Evolutionary conservation across 2,797 vertebrate species (phyloP).

Genomic region (Syndactyla subalaris): DNA sequence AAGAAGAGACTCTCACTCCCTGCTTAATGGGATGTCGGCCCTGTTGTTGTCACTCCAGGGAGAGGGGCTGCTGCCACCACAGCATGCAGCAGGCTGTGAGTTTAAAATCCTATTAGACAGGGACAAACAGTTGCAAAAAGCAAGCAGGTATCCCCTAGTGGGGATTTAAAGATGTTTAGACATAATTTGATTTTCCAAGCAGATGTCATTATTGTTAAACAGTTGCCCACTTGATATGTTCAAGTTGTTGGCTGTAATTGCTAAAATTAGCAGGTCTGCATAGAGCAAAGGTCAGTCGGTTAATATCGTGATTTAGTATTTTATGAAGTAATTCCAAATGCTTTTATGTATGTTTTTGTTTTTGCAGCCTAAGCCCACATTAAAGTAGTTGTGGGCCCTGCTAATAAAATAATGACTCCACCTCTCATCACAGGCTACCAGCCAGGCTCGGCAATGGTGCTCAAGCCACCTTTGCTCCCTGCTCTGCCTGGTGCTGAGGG

Average conservation of each 20-base stretch:
- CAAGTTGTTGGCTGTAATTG: constrained; percentile 88
- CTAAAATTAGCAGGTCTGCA: constrained; percentile 87
- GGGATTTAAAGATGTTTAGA: constrained; percentile 78
- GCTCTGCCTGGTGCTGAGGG: background rate
- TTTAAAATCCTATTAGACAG: constrained; percentile 79
- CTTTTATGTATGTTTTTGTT: constrained; percentile 73
- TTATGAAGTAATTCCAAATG: constrained; percentile 78
- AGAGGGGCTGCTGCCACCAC: constrained; percentile 48
- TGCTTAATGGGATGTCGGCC: constrained; percentile 59
- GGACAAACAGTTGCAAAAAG: constrained; percentile 71
- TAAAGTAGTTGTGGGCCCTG: constrained; percentile 65
- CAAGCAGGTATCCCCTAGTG: constrained; percentile 78
- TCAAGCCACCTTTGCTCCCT: background rate
- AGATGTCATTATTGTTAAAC: constrained; percentile 88
- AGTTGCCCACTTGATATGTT: constrained; percentile 88
- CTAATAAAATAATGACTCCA: constrained; percentile 67
- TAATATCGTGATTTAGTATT: constrained; percentile 76
- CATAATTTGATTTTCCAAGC: constrained; percentile 88
- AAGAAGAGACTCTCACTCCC: background rate
- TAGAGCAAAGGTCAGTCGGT: constrained; percentile 85
- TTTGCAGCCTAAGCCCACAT: constrained; percentile 67
- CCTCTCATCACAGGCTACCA: background rate
- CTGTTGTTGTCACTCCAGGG: constrained; percentile 64
- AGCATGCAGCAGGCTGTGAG: constrained; percentile 65
- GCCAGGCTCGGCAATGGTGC: rapidly evolving